Base-by-base conservation (phyloP, 53 echinoderm and acorn worm genomes). In the Paelopatides confundens region DNA sequence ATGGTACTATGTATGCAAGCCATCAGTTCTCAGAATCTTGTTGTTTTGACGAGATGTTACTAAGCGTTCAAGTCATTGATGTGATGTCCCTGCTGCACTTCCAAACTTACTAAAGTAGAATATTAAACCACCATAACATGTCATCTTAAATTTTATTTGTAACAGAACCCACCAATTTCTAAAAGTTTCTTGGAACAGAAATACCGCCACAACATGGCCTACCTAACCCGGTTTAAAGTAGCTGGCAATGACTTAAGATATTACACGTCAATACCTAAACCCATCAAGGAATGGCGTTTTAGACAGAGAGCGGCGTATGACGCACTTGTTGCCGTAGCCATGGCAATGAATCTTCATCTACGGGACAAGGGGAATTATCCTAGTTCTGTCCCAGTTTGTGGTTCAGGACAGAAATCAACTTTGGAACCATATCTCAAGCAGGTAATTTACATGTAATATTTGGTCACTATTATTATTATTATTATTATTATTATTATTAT, bases 141-240 rank as follows among this genome's bases (percentile, higher is more conserved):
- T 12, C 43, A 43, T 40, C 40, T n/a, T n/a, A n/a, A n/a, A n/a
- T n/a, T n/a, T 23, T 18, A 21, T 58, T 58, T 58, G 15, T 23
- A 58, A 26, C 65, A 83, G 84, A 83, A 83, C 84, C 84, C 84
- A 13, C 84, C 84, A 2, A 63, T 82, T 35, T 82, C 82, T 12
- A 91, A 93, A 83, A 83, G 79, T 2, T 93, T 93, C 85, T 82
- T 96, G 58, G 92, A 93, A 32, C 87, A 87, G 77, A 92, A 94
- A 58, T 89, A 94, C 23, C 94, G 96, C 11, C 91, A 93, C 85
- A 93, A 91, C 50, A 91, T 90, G 17, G 87, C 96, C 0, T 93
- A 81, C 77, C 71, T 93, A 26, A 93, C 93, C 8, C 81, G 89
- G 13, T 93, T 93, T 74, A 90, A 66, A 51, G 77, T 89, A 1